Evolutionary conservation across 2,888 invertebrate genomes (phyloP), one percentile per base, ranked within the genome.

Genomic region (Apamea epomidion): DNA sequence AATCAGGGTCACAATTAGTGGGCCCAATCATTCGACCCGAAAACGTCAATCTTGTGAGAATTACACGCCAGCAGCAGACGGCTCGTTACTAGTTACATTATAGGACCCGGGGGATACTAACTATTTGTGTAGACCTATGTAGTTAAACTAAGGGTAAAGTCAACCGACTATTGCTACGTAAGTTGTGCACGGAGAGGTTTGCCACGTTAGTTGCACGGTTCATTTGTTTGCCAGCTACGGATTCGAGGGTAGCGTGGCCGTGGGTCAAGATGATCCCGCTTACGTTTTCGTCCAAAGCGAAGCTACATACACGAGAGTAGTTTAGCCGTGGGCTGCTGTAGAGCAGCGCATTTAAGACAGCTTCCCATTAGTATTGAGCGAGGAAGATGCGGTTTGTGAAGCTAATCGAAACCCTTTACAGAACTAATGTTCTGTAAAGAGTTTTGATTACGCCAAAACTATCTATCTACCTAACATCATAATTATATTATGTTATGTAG

Each of bases 1-100:
- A 82, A 74, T 79, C 76, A 74, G 68, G 48, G 67, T 84, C 58
- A 81, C 81, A 81, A 88, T 87, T 87, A 89, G 32, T 69, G 25
- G 16, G 72, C 21, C 54, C 69, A 74, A 86, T 88, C 71, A 79
- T 86, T 77, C 76, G 84, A 78, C 82, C 81, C 42, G 72, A 76
- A 86, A 84, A 82, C 82, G 90, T 89, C 88, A 82, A 83, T 88
- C 84, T 82, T 73, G 72, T 69, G 78, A 71, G 79, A 88, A 88
- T 89, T 88, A 88, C 75, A 78, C 79, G 89, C 80, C 80, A 76
- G 58, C 2, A 70, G 67, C 85, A 80, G 87, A 64, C 79, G 58
- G 79, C 60, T 85, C 32, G 85, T 81, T 85, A 85, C 85, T 60
- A 85, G 85, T 76, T 67, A 85, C 85, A 75, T 75, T 85, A 87